phyloP scores from a whole-genome alignment of 2,888 invertebrate genomes.

The Dasysyrphus tricinctus region DNA sequence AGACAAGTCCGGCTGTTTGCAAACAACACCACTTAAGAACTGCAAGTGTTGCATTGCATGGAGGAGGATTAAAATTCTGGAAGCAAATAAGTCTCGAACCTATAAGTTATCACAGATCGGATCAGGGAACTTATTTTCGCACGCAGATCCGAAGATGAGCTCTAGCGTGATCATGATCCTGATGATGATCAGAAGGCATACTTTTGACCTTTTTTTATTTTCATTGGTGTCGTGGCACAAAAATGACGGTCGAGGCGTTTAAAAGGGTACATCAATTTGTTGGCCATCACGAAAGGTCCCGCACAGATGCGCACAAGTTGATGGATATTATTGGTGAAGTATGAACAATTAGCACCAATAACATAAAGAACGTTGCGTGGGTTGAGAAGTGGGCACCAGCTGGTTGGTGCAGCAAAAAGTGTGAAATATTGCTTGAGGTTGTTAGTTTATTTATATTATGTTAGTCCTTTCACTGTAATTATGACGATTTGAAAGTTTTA shows the following conservation, averaged over 20 bases:
- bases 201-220: slow-evolving; percentile 18
- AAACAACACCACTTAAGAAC: background rate
- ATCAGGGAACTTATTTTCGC: slow-evolving; percentile 17
- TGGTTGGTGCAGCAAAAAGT: background rate
- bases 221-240: background rate
- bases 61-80: slow-evolving; percentile 1
- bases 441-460: background rate
- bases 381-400: background rate
- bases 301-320: slow-evolving; percentile 10
- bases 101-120: background rate
- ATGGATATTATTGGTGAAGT: slow-evolving; percentile 24
- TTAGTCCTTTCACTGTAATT: slow-evolving; percentile 17
- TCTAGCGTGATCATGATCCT: slow-evolving; percentile 3
- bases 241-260: background rate
- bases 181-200: slow-evolving; percentile 14
- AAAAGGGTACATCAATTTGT: slow-evolving; percentile 11
- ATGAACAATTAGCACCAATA: slow-evolving; percentile 28
- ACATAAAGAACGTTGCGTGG: slow-evolving; percentile 29
- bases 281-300: background rate
- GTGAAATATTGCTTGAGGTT: slow-evolving; percentile 16
- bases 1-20: background rate
- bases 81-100: slow-evolving; percentile 3
- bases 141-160: background rate
- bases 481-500: background rate
- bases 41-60: background rate